phyloP scores from a whole-genome alignment of 2,888 invertebrate species.

The Synanthedon tipuliformis region DNA sequence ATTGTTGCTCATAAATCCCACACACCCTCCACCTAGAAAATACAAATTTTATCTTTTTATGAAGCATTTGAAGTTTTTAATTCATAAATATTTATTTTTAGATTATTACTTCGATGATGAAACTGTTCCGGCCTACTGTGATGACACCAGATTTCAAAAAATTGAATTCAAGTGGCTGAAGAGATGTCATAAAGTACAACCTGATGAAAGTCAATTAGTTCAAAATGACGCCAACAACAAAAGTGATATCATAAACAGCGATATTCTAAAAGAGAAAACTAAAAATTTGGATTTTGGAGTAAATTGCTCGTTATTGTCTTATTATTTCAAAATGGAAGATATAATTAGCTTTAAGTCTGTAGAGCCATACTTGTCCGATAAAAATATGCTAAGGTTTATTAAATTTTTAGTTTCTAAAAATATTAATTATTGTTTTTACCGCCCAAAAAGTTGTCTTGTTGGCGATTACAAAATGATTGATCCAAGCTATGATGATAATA shows the following conservation, averaged over 20 bases:
- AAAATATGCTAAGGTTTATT: conserved; percentile 5
- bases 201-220: conserved; percentile 1
- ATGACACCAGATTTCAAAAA: conserved; percentile 4
- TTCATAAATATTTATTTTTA: neutral
- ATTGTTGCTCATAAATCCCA: too few relatives aligned
- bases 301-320: neutral
- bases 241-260: too few relatives aligned
- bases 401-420: conserved; percentile 5
- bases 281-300: neutral
- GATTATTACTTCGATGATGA: neutral
- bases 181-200: neutral
- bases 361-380: conserved; percentile 3
- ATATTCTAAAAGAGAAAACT: neutral
- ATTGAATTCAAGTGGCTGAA: neutral
- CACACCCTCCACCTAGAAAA: too few relatives aligned
- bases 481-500: neutral
- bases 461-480: neutral
- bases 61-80: too few relatives aligned
- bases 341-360: conserved; percentile 3
- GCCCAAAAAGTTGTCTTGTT: conserved; percentile 4
- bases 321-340: conserved; percentile 3
- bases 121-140: conserved; percentile 3
- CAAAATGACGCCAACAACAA: neutral
- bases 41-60: too few relatives aligned
- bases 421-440: conserved; percentile 4